Conservation (phyloP, 2,888 invertebrate genomes). For the Omphaloscelis lunosa region DNA sequence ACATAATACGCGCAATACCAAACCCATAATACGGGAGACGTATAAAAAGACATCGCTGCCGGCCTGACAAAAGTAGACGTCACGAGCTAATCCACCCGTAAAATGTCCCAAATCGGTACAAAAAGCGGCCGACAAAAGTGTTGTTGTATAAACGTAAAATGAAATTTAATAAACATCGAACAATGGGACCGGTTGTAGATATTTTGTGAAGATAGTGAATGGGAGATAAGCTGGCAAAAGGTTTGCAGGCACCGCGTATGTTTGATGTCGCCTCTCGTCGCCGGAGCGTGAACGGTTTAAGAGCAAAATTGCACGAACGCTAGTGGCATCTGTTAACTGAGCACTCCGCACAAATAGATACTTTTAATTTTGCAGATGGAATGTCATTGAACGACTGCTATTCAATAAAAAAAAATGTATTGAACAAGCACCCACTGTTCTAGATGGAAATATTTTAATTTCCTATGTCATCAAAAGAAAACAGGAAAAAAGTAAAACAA, state of each 20-base stretch:
- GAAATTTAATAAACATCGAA: slow-evolving; percentile 90
- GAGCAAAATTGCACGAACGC: slow-evolving; percentile 88
- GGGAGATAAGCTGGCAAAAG: slow-evolving; percentile 90
- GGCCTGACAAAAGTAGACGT: slow-evolving; percentile 84
- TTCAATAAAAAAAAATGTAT: slow-evolving; percentile 70
- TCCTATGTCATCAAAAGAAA: slow-evolving; percentile 37
- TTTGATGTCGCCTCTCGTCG: slow-evolving; percentile 90
- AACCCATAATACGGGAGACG: slow-evolving; percentile 84
- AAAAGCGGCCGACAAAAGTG: slow-evolving; percentile 90
- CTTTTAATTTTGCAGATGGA: slow-evolving; percentile 90
- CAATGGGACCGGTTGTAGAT: slow-evolving; percentile 86
- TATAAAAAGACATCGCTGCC: slow-evolving; percentile 88
- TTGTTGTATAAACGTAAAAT: slow-evolving; percentile 90
- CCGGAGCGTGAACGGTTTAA: slow-evolving; percentile 87
- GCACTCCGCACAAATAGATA: slow-evolving; percentile 85
- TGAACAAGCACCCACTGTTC: slow-evolving; percentile 61
- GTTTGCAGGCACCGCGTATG: slow-evolving; percentile 87
- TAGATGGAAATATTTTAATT: slow-evolving; percentile 59
- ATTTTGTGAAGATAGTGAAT: slow-evolving; percentile 88
- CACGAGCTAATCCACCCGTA: slow-evolving; percentile 88
- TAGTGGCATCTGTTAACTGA: slow-evolving; percentile 89
- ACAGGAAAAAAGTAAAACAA: not conserved
- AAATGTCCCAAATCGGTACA: slow-evolving; percentile 89
- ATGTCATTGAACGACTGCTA: slow-evolving; percentile 76
- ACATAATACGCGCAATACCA: slow-evolving; percentile 90